Base-by-base conservation (phyloP, 2,888 invertebrate species). In the Polydrusus pterygomalis region DNA sequence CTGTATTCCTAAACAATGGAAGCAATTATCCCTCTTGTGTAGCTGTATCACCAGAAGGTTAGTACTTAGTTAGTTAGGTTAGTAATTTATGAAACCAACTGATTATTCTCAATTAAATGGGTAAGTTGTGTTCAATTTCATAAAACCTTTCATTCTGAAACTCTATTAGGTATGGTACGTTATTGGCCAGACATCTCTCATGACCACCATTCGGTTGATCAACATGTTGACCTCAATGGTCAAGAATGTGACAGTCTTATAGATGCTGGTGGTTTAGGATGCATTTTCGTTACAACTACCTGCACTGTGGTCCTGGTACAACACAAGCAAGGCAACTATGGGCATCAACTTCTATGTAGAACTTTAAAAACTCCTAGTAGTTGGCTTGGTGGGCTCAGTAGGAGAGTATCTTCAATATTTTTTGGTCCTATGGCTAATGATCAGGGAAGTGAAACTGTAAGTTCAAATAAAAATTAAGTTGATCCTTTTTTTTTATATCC, bases 171-270 rank as follows among this genome's bases (percentile, higher is more conserved):
- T 13, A 92, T 94, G 64, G 93, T 97, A 0, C 92, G 97, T 0
- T 97, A 94, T 87, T 98, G 98, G 98, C 92, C 95, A 0, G 95
- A 94, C 5, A 92, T 97, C 45, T 94, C 95, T 0, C 96, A 97
- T 81, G 97, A 97, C 85, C 94, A 94, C 0, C 93, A 94, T 0
- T 96, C 94, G 11, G 91, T 94, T 13, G 97, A 98, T 85, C 92
- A 94, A 54, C 93, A 92, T 72, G 94, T 95, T 1, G 97, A 97
- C 84, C 89, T 98, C 40, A 95, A 96, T 34, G 96, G 96, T 0
- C 95, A 96, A 87, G 96, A 96, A 88, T 96, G 96, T 82, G 94
- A 95, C 82, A 91, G 92, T 70, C 88, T 96, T 17, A 90, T 92
- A 0, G 91, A 91, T 79, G 89, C 93, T 63, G 90, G 93, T 65